A percentile compares a stretch with the other conserved stretches of the same genome.
Evolutionary conservation across 2,797 vertebrate genomes (phyloP).

Genomic region (Kryptopterus vitreolus): DNA sequence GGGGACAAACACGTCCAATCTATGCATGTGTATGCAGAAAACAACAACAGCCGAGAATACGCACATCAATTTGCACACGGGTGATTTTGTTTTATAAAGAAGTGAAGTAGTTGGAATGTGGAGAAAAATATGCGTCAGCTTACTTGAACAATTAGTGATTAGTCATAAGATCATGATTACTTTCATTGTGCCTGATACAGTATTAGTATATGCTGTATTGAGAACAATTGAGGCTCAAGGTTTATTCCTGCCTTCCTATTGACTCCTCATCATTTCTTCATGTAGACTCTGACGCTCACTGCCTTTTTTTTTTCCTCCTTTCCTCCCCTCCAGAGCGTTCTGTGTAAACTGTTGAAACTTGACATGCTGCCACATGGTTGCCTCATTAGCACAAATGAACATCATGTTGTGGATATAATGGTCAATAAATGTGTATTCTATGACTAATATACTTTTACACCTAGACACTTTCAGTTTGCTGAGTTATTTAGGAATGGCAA

Average conservation of each 20-base stretch:
- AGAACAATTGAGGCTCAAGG: neutral
- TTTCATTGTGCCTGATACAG: neutral
- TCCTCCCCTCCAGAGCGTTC: neutral
- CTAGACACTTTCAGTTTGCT: neutral
- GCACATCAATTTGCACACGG: neutral
- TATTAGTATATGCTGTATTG: neutral
- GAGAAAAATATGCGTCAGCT: neutral
- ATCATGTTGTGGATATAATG: neutral
- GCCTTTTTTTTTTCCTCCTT: neutral
- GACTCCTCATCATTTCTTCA: neutral
- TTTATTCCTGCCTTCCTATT: neutral
- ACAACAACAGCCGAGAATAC: neutral
- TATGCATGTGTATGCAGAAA: neutral
- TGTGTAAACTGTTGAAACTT: neutral
- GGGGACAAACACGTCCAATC: neutral
- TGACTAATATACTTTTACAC: neutral
- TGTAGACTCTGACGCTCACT: neutral
- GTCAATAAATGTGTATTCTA: neutral
- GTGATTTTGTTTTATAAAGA: constrained; percentile 5
- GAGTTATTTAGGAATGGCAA: neutral
- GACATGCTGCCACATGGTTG: neutral
- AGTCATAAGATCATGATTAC: neutral
- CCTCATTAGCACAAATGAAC: neutral
- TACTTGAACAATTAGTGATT: neutral
- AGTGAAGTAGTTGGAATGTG: neutral